These are phyloP conservation scores for Microplitis demolitor DNA, from an alignment of 1,140 invertebrate species.

Conservation along the genomic window DNA sequence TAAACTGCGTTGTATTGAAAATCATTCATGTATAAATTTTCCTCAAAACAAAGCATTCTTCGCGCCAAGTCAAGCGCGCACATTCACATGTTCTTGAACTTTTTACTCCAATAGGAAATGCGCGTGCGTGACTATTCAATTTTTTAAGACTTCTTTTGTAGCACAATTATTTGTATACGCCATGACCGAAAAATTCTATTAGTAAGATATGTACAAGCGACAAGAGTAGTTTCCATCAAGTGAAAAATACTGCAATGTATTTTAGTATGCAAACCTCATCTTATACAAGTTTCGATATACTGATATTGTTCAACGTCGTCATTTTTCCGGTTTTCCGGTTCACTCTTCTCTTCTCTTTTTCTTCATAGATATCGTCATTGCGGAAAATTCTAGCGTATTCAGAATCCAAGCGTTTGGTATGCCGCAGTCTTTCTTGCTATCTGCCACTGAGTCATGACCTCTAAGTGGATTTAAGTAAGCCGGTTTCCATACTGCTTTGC, in stretches of 20 bases:
- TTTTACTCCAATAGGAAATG: conserved; percentile 9
- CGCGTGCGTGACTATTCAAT: conserved; percentile 32
- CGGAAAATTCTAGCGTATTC: conserved; percentile 52
- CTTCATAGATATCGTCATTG: conserved; percentile 34
- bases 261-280: conserved; percentile 50
- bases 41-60: conserved; percentile 18
- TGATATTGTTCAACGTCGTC: conserved; percentile 39
- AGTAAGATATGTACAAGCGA: not conserved
- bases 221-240: conserved; percentile 36
- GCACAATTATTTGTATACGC: conserved; percentile 33
- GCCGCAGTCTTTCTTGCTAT: conserved; percentile 32
- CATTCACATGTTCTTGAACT: not conserved
- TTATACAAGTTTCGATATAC: conserved; percentile 48
- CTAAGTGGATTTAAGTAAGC: conserved; percentile 26
- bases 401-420: conserved; percentile 47
- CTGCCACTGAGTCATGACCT: not conserved
- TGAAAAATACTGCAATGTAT: conserved; percentile 43
- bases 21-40: not conserved
- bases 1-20: not conserved
- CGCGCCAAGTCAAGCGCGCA: conserved; percentile 15
- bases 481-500: conserved; percentile 17
- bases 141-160: conserved; percentile 28
- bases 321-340: not conserved
- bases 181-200: conserved; percentile 16
- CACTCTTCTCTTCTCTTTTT: conserved; percentile 24